These are phyloP conservation scores for Phocoena phocoena DNA, from an alignment of 2,113 vertebrate species.

Conservation along the genomic window DNA sequence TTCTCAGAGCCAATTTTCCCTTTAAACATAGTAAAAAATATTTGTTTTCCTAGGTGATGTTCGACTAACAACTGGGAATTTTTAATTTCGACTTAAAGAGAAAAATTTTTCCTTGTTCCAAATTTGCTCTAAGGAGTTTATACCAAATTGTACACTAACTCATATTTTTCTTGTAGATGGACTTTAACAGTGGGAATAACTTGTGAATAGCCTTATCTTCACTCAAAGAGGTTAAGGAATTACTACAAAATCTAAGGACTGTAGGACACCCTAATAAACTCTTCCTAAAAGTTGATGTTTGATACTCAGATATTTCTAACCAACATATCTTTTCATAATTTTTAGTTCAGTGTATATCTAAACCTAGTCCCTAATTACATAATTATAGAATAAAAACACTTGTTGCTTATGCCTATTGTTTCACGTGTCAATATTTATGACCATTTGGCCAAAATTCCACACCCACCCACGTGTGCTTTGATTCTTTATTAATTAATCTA, in stretches of 20 bases:
- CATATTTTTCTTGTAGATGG: neutral
- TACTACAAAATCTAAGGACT: neutral
- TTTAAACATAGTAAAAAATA: neutral
- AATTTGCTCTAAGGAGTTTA: neutral
- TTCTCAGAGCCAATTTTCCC: neutral
- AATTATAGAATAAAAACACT: neutral
- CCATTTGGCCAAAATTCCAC: neutral
- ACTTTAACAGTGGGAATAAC: neutral
- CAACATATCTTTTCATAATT: neutral
- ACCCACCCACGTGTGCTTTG: neutral
- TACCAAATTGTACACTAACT: neutral
- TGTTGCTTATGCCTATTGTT: neutral
- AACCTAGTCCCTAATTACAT: neutral
- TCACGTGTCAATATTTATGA: neutral
- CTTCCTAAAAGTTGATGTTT: neutral
- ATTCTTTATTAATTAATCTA: neutral
- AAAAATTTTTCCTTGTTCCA: neutral
- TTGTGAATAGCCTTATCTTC: neutral
- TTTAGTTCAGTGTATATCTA: neutral
- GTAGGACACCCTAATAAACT: neutral
- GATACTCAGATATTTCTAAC: neutral
- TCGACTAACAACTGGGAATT: neutral
- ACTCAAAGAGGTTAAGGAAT: neutral
- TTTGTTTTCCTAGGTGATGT: neutral
- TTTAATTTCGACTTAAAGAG: neutral